Conservation (phyloP, 2,797 vertebrate genomes). For the Neosilurus hyrtlii region DNA sequence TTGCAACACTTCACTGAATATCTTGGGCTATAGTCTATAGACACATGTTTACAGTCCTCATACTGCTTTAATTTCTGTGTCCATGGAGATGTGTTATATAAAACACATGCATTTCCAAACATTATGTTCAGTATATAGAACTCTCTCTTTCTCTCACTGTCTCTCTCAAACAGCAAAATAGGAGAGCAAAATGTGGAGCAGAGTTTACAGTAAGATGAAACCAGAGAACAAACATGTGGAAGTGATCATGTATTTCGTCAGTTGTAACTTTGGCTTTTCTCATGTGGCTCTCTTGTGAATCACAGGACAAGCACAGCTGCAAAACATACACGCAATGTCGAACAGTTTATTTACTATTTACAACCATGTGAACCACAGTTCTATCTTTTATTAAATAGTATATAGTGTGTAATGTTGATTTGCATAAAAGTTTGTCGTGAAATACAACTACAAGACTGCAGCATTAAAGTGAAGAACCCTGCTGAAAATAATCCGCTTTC, state of each 20-base stretch:
- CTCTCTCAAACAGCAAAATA: background rate
- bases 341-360: background rate
- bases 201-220: conserved; percentile 17
- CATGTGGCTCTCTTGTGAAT: background rate
- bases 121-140: background rate
- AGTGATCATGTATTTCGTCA: conserved; percentile 27
- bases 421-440: background rate
- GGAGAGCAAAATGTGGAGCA: conserved; percentile 15
- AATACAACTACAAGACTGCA: background rate
- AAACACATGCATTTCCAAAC: conserved; percentile 5
- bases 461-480: background rate
- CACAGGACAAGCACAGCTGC: background rate
- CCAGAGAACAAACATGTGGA: conserved; percentile 8
- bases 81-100: background rate
- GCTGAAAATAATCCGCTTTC: background rate
- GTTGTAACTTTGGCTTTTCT: background rate
- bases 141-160: too few species aligned
- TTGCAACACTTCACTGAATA: conserved; percentile 11
- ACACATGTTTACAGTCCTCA: background rate
- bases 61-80: background rate
- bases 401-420: background rate
- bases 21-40: background rate
- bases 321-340: background rate
- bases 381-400: background rate
- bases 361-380: background rate